Base-by-base conservation (phyloP, 2,113 vertebrate genomes). In the Leiothrix lutea region DNA sequence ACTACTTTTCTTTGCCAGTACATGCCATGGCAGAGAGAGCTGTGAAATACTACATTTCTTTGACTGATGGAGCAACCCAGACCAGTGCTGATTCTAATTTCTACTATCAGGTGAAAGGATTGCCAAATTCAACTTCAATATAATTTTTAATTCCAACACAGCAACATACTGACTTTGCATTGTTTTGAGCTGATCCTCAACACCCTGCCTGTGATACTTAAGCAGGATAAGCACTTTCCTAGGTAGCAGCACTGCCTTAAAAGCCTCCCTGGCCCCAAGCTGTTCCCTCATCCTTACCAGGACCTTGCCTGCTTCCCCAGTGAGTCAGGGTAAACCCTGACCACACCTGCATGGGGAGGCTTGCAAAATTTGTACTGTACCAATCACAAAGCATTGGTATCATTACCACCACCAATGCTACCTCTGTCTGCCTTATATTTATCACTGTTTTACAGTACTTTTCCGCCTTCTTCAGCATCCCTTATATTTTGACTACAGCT, bases 181-280 rank as follows among this genome's bases (percentile, higher is more conserved):
- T 0, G 0, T 24, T 28, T 12, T 3, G 0, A 45, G 26, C 36
- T 38, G 29, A 23, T 42, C 24, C 42, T 70, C 14, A 8, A 64
- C 58, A 54, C 3, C 13, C 22, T 2, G 5, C 36, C 21, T 61
- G 28, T 2, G 4, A 36, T 31, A 24, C 13, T 66, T 24, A 54
- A 36, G 15, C 10, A 4, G 5, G 38, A 83, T 20, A 18, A 80
- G 33, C 12, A 4, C 42, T 44, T 58, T 25, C 25, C 31, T 33
- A 72, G 23, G 28, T 12, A 42, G 57, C 29, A 53, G 67, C 24
- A 36, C 9, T 54, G 38, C 64, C 26, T 72, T 40, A 54, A 50
- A 90, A 45, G 22, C 64, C 54, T 60, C n/a, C 23, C 35, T 8
- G 11, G 24, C 4, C 36, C 23, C 1, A 2, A 3, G 13, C 33